Percentiles rank a stretch among this genome's conserved stretches.
Evolutionary conservation across 1,140 invertebrate species (phyloP).

Genomic region (Fopius arisanus): DNA sequence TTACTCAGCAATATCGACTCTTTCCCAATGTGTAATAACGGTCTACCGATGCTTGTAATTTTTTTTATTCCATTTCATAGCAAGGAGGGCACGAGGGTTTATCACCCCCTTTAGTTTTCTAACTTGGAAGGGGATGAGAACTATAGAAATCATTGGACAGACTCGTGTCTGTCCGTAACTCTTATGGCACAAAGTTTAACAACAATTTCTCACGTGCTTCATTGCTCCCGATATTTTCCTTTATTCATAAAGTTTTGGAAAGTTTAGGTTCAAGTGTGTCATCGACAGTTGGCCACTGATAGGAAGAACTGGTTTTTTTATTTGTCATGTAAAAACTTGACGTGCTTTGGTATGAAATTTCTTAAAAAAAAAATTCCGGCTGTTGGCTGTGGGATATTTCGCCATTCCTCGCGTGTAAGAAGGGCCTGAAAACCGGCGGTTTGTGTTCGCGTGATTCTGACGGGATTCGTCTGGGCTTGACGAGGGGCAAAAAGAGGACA

Average conservation of each 20-base stretch:
- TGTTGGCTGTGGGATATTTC: conserved; percentile 14
- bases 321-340: too few relatives aligned
- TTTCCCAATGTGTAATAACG: background rate
- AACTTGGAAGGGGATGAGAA: background rate
- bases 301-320: background rate
- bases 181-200: background rate
- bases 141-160: background rate
- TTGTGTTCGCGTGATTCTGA: conserved; percentile 31
- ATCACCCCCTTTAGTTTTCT: background rate
- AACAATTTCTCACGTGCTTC: conserved; percentile 8
- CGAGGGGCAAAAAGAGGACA: conserved; percentile 5
- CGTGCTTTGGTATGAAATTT: conserved; percentile 14
- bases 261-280: background rate
- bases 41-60: background rate
- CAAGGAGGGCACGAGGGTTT: background rate
- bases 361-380: conserved; percentile 11
- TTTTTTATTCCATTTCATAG: background rate
- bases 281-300: background rate
- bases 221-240: conserved; percentile 1
- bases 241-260: background rate
- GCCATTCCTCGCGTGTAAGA: conserved; percentile 28
- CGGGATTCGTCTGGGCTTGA: conserved; percentile 37
- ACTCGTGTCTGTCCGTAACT: background rate
- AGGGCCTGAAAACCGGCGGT: conserved; percentile 7
- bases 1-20: background rate